Percentiles rank a stretch among this genome's conserved stretches.
phyloP scores from a whole-genome alignment of 2,113 vertebrate genomes.

The Passer domesticus region DNA sequence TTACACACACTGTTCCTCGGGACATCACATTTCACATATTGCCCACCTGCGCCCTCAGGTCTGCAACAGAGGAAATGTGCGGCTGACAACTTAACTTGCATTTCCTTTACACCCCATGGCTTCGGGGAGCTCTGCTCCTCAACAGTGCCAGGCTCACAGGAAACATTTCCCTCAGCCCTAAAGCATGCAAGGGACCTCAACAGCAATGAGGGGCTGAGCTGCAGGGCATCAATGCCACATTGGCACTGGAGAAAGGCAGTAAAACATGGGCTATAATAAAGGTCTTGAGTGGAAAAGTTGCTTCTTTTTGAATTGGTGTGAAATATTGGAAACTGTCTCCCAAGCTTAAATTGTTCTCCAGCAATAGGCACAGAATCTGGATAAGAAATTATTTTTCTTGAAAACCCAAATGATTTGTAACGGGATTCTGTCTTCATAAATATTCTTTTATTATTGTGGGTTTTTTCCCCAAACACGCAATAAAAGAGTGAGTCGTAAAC shows the following conservation, averaged over 20 bases:
- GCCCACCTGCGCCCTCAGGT: background rate
- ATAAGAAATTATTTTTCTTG: slow-evolving; percentile 18
- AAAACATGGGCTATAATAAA: background rate
- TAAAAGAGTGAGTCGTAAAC: background rate
- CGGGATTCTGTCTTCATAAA: background rate
- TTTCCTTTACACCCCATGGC: background rate
- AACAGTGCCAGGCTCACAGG: background rate
- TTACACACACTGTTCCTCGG: background rate
- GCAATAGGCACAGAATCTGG: background rate
- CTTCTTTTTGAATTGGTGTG: background rate
- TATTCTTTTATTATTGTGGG: background rate
- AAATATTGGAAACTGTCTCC: background rate
- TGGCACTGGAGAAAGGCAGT: background rate
- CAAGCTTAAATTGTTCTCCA: background rate
- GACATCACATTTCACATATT: background rate
- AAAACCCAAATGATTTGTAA: slow-evolving; percentile 4
- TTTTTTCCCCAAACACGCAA: background rate
- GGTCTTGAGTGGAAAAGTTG: background rate
- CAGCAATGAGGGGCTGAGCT: background rate
- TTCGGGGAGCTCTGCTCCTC: background rate
- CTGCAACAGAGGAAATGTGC: background rate
- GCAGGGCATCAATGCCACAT: background rate
- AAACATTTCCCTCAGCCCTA: background rate
- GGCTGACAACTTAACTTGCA: background rate
- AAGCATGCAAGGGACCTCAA: background rate